phyloP scores from a whole-genome alignment of 2,888 invertebrate species.

The Tupiocoris notatus region DNA sequence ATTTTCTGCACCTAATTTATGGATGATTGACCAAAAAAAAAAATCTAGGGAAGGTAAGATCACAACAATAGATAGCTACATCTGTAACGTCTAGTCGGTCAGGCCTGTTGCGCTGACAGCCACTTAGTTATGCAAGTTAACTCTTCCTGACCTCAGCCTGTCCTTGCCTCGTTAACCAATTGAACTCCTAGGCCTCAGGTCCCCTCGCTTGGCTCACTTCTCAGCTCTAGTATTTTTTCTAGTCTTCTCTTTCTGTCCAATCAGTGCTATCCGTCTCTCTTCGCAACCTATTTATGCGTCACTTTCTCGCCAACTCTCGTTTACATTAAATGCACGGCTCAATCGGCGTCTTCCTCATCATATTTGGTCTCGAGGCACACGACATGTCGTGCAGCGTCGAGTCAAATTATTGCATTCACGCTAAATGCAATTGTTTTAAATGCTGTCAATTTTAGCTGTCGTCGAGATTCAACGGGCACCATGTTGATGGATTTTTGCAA shows the following conservation, averaged over 20 bases:
- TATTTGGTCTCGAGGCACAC: not conserved
- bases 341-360: not conserved
- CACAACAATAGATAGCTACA: conserved; percentile 4
- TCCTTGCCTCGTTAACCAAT: conserved; percentile 46
- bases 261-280: not conserved
- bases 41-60: conserved; percentile 23
- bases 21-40: too few species aligned
- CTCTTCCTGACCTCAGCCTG: conserved; percentile 46
- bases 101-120: not conserved
- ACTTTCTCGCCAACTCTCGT: not conserved
- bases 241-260: not conserved
- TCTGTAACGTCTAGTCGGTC: not conserved
- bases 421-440: not conserved
- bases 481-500: too few species aligned
- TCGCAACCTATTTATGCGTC: not conserved
- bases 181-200: conserved; percentile 30
- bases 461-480: not conserved
- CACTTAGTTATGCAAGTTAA: conserved; percentile 44
- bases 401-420: not conserved
- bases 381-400: not conserved
- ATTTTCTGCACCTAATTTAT: too few species aligned
- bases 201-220: not conserved
- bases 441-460: not conserved
- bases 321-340: not conserved
- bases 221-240: conserved; percentile 13